Base-by-base conservation (phyloP, 2,888 invertebrate genomes). In the Pogonocherus hispidulus region DNA sequence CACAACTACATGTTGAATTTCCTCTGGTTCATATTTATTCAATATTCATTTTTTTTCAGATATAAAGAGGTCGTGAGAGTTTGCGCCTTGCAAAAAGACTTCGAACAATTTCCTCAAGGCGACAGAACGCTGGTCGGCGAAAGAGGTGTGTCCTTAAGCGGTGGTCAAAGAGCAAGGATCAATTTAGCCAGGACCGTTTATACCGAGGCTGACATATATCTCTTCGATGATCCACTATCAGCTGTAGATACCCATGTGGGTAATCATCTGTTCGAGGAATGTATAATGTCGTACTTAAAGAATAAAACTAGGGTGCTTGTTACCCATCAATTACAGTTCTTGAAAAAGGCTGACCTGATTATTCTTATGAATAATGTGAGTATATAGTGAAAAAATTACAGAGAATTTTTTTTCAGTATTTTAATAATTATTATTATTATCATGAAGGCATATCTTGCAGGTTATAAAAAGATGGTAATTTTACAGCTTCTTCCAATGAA, bases 291-390 rank as follows among this genome's bases (percentile, higher is more conserved):
- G 3, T 86, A 87, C 68, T 79, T 89, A 70, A 84, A 86, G 5
- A 86, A 90, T 68, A 90, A 92, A 80, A 93, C 94, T 0, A 87
- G 93, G 37, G 89, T 96, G 72, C 88, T 96, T 14, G 93, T 94
- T 69, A 96, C 96, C 0, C 95, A 96, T 84, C 95, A 96, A 82
- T 85, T 94, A 37, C 95, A 96, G 80, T 93, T 92, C 78, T 87
- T 93, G 35, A 90, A 90, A 76, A 81, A 87, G 19, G 92, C 91
- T 0, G 91, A 93, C 81, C 86, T 88, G 66, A 88, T 93, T 66
- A 82, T 93, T 70, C 87, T 93, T 55, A 81, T 94, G 37, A 89
- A 90, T 67, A 91, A 92, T 82, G 93, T 81, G 67, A 78, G 80
- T 71, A 59, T n/a, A n/a, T n/a, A 32, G 54, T 67, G 11, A 6